Conservation (phyloP, 2,888 invertebrate genomes). For the Rhabditoides inermis region DNA sequence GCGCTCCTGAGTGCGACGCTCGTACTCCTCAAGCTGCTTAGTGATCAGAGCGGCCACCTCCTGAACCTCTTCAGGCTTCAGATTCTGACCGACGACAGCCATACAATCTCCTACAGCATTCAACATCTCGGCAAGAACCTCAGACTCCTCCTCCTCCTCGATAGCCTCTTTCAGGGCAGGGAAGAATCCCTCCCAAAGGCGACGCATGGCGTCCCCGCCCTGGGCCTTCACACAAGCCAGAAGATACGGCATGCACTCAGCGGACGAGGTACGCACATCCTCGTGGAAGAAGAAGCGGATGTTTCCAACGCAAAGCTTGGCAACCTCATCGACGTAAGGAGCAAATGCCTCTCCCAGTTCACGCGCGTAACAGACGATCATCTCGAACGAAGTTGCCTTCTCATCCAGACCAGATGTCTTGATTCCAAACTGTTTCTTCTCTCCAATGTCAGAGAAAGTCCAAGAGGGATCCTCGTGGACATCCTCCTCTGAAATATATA, state of each 20-base stretch:
- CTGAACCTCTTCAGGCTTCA: conserved; percentile 31
- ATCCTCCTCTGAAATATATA: conserved; percentile 56
- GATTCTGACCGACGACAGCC: conserved; percentile 53
- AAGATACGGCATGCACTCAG: conserved; percentile 78
- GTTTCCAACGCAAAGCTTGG: conserved; percentile 63
- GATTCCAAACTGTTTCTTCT: conserved; percentile 82
- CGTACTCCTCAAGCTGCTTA: conserved; percentile 38
- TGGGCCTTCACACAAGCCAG: conserved; percentile 72
- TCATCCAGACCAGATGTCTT: conserved; percentile 86
- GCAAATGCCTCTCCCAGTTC: conserved; percentile 67
- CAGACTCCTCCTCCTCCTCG: conserved; percentile 73
- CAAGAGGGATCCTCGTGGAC: conserved; percentile 76
- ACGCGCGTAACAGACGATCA: conserved; percentile 87
- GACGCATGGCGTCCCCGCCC: conserved; percentile 19
- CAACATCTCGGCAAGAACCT: conserved; percentile 75
- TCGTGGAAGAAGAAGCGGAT: conserved; percentile 88
- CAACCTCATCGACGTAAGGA: conserved; percentile 66
- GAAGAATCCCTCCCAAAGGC: conserved; percentile 63
- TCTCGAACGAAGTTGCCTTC: conserved; percentile 89
- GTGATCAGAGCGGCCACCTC: conserved; percentile 30
- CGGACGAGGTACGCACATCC: conserved; percentile 79
- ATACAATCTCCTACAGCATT: conserved; percentile 67
- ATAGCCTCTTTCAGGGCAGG: conserved; percentile 79
- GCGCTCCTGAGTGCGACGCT: conserved; percentile 33
- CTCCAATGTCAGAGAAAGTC: conserved; percentile 86